Conservation (phyloP, 92 coral and sea anemone species). For the Phenganax stokvisi region DNA sequence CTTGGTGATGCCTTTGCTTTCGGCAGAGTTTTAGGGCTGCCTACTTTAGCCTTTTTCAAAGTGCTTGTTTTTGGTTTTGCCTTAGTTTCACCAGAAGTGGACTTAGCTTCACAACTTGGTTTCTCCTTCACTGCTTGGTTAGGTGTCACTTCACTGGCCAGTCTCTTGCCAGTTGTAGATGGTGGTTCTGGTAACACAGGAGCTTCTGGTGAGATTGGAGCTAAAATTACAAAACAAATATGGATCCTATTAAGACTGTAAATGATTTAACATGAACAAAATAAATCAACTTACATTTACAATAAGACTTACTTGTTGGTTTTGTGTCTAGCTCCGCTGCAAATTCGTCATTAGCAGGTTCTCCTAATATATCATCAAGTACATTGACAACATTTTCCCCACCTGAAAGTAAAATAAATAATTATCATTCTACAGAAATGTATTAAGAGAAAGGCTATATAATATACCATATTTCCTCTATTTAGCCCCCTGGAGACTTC, state of each 20-base stretch:
- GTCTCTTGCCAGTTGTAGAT: conserved; percentile 31
- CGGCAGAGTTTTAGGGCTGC: conserved; percentile 38
- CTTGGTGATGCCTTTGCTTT: conserved; percentile 45
- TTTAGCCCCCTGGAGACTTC: too few relatives aligned
- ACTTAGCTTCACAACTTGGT: not conserved
- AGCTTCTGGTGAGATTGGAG: conserved; percentile 17
- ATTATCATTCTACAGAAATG: not conserved
- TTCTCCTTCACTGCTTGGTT: conserved; percentile 26
- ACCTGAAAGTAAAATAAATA: conserved; percentile 40
- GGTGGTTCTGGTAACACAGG: conserved; percentile 32
- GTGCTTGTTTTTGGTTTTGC: conserved; percentile 16
- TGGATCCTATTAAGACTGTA: too few relatives aligned
- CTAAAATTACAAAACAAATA: not conserved
- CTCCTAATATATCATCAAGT: conserved; percentile 88
- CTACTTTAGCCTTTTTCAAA: conserved; percentile 21
- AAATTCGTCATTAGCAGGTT: conserved; percentile 91
- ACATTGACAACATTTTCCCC: conserved; percentile 88
- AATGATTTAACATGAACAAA: too few relatives aligned
- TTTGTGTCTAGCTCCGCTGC: conserved; percentile 83
- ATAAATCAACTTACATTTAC: not conserved
- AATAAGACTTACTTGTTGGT: conserved; percentile 38
- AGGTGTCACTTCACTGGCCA: conserved; percentile 20
- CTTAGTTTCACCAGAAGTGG: conserved; percentile 6
- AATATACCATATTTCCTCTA: too few relatives aligned
- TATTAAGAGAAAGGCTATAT: not conserved